phyloP scores from a whole-genome alignment of 2,113 vertebrate species.

The Lepus americanus region DNA sequence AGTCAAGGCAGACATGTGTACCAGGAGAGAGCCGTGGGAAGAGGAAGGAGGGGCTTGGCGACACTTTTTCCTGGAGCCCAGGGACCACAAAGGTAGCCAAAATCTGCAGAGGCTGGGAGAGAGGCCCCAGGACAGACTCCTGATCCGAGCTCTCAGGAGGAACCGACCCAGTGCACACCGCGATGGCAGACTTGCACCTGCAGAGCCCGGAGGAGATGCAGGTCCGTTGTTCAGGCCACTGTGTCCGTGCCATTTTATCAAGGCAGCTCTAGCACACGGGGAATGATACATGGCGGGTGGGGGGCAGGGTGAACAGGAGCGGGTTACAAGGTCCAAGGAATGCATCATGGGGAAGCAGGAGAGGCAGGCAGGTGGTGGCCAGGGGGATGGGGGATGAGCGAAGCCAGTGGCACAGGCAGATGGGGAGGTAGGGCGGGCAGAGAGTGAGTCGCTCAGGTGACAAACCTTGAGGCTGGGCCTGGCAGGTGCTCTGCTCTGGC shows the following conservation, averaged over 20 bases:
- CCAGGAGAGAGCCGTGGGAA: neutral
- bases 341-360: neutral
- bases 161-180: accelerated
- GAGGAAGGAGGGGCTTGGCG: neutral
- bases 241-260: neutral
- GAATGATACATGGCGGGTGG: neutral
- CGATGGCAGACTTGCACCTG: neutral
- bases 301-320: neutral
- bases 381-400: accelerated
- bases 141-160: neutral
- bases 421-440: accelerated
- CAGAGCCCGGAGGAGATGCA: neutral
- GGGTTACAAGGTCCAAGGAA: neutral
- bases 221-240: neutral
- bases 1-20: neutral
- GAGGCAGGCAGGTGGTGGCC: neutral
- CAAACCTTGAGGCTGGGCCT: neutral
- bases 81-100: neutral
- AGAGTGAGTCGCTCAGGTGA: neutral
- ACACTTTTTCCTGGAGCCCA: neutral
- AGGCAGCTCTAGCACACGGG: neutral
- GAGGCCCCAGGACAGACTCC: neutral
- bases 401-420: neutral
- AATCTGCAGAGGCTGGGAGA: neutral
- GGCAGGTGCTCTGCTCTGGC: neutral